Base-by-base conservation (phyloP, 2,797 vertebrate species). In the Lepilemur ruficaudatus region DNA sequence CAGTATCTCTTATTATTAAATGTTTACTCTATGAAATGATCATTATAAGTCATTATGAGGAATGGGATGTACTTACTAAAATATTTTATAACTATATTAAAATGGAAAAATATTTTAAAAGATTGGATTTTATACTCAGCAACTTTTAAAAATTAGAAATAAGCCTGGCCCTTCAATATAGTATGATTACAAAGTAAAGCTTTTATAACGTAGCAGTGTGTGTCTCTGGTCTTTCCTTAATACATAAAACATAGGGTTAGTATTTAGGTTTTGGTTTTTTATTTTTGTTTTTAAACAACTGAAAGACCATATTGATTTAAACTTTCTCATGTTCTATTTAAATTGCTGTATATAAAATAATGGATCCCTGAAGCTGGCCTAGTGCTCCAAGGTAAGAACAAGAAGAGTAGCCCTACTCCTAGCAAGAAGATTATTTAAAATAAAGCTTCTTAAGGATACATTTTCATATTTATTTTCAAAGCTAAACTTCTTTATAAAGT, bases 381-480 rank as follows among this genome's bases (percentile, higher is more conserved):
- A 43, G 4, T 43, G 14, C 80, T 87, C 15, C 43, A 50, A 76
- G 12, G 22, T 78, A 6, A 91, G 46, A 91, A 32, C 17, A 15
- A 57, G 30, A 90, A 73, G 30, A 52, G 5, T 63, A 83, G 25
- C 2, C 7, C 3, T 61, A 73, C 4, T 52, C 23, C 11, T 84
- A 41, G 46, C 4, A 69, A 78, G 30, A 81, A 76, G 20, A 84
- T 6, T 7, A 46, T 65, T 67, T 94, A 80, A 46, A 90, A 81
- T 70, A 92, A n/a, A 80, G 15, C 18, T 61, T 67, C 4, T 61
- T 75, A 87, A 43, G 25, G 13, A 22, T 75, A 63, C 50, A 23
- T 28, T 88, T 79, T 69, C 15, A 4, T 22, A 83, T 83, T 84
- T 88, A 89, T 78, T 70, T 92, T 92, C 38, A 55, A 95, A 80